Evolutionary conservation across 2,113 vertebrate genomes (phyloP), one percentile per base, ranked within the genome.

Genomic region (Lanius ludovicianus): DNA sequence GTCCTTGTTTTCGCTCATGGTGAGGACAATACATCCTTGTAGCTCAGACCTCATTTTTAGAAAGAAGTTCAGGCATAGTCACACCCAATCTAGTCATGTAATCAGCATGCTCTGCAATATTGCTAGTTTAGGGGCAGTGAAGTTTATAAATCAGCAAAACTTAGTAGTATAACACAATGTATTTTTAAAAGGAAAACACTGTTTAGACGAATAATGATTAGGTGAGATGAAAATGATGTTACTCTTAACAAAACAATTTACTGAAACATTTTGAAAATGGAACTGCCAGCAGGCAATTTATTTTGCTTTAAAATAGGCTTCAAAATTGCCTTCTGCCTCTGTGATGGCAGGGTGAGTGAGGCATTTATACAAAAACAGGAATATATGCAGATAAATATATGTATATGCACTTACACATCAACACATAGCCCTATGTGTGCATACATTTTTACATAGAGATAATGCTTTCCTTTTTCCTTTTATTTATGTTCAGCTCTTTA

Each of bases 231-330:
- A 96, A 97, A 97, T 96, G 42, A 86, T 97, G 78, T 92, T 97
- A 95, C 86, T 70, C 55, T 97, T 95, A 97, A 93, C 65, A 96
- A 96, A 97, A 94, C 95, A 96, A 97, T 94, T 97, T 96, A 89
- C 62, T 94, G 70, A 97, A 95, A 37, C 23, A 57, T 86, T 97
- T 92, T 62, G 76, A 84, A 98, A 97, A 95, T 96, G 90, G 73
- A 96, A 96, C 94, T 95, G 65, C 93, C 75, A 97, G 71, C 53
- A 94, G 77, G 75, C 75, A 96, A 96, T 97, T 96, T 96, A n/a
- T 90, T 97, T 97, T 96, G 39, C 76, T 97, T 95, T 96, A 37
- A 96, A 94, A 89, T 89, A 87, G 71, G 25, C 52, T 89, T 94
- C 69, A 87, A 44, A 60, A 55, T 79, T 91, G 44, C 76, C 52